phyloP scores from a whole-genome alignment of 2,113 vertebrate genomes.

The Rhinolophus sinicus region DNA sequence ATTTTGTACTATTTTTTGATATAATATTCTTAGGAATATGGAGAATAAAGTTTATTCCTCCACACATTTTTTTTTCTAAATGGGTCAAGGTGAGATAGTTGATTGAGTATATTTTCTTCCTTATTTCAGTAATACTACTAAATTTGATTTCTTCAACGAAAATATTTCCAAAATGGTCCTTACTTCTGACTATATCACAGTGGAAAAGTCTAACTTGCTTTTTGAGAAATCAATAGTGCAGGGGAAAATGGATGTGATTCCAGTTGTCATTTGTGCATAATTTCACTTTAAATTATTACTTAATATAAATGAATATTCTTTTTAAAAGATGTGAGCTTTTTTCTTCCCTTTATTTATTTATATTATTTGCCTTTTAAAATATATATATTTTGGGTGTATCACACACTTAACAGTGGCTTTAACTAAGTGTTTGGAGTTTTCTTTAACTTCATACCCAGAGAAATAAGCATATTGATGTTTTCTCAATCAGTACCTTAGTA shows the following conservation, averaged over 20 bases:
- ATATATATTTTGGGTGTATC: background rate
- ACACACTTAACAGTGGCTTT: background rate
- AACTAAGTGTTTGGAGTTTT: background rate
- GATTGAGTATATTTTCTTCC: background rate
- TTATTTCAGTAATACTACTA: conserved; percentile 46
- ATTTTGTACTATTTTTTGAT: conserved; percentile 73
- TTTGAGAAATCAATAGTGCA: background rate
- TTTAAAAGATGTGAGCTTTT: background rate
- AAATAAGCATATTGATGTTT: background rate
- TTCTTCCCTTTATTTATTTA: conserved; percentile 38
- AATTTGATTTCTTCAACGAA: conserved; percentile 25
- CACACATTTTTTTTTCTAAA: conserved; percentile 26
- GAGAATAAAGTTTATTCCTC: conserved; percentile 53
- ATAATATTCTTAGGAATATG: conserved; percentile 53
- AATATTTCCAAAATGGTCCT: background rate
- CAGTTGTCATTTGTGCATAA: conserved; percentile 1
- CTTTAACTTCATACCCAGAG: background rate
- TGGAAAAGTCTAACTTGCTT: conserved; percentile 17
- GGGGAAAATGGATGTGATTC: background rate
- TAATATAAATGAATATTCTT: conserved; percentile 18
- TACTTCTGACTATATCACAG: background rate
- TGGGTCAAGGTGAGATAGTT: conserved; percentile 6
- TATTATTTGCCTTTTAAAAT: background rate
- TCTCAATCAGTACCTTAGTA: conserved; percentile 19
- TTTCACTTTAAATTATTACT: conserved; percentile 55